Evolutionary conservation across 2,113 vertebrate genomes (phyloP).

Genomic region (Hemibagrus wyckioides): DNA sequence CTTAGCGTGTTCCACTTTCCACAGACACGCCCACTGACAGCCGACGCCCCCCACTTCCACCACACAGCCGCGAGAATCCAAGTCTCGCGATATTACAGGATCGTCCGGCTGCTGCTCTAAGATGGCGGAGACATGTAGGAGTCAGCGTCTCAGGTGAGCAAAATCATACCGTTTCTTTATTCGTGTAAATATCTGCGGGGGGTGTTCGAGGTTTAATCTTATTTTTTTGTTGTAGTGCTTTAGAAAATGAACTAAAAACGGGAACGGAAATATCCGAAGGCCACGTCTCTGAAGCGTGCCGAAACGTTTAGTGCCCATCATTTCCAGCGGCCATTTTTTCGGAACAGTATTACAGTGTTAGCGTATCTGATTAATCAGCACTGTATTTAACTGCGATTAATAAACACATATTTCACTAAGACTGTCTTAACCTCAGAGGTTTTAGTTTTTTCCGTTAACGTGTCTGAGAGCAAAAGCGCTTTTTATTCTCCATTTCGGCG

Average conservation of each 20-base stretch:
- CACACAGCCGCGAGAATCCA: not conserved
- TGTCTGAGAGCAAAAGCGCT: not conserved
- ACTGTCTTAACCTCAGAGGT: not conserved
- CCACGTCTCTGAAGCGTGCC: not conserved
- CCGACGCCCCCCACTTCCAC: too few species aligned
- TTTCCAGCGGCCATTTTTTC: slow-evolving; percentile 52
- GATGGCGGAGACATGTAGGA: slow-evolving; percentile 51
- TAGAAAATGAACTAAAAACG: not conserved
- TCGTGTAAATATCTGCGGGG: not conserved
- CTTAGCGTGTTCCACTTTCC: not conserved
- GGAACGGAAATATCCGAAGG: not conserved
- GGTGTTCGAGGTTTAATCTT: not conserved
- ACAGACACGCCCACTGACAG: not conserved
- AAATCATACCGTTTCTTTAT: not conserved
- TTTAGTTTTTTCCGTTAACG: not conserved
- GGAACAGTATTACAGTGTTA: slow-evolving; percentile 6
- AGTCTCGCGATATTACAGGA: slow-evolving; percentile 35
- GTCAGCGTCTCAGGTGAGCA: slow-evolving; percentile 46
- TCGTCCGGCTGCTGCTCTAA: slow-evolving; percentile 42
- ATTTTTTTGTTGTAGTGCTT: not conserved
- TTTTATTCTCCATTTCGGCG: not conserved
- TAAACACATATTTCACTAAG: too few species aligned
- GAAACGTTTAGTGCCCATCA: slow-evolving; percentile 5
- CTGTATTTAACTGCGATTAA: not conserved
- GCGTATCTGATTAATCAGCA: not conserved